Evolutionary conservation across 2,113 vertebrate genomes (phyloP).

Genomic region (Apus apus): DNA sequence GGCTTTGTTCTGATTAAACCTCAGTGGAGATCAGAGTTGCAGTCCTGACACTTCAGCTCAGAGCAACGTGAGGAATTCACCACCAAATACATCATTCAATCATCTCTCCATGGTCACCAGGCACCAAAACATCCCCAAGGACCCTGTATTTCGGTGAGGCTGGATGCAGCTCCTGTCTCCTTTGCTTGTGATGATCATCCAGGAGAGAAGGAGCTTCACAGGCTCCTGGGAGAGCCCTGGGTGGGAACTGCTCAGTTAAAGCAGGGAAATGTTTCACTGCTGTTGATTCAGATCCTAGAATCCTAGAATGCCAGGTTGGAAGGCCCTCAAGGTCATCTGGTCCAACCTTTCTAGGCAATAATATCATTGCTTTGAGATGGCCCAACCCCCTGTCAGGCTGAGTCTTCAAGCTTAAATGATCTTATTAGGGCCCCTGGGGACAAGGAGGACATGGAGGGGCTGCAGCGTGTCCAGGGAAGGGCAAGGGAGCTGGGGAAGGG

Average conservation of each 20-base stretch:
- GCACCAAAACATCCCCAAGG: background rate
- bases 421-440: too few species aligned
- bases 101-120: rapidly evolving
- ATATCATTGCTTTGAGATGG: too few species aligned
- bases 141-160: background rate
- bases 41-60: background rate
- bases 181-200: background rate
- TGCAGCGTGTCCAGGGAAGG: too few species aligned
- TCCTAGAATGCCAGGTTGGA: too few species aligned
- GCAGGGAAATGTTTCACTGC: background rate
- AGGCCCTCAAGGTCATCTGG: too few species aligned
- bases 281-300: background rate
- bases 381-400: too few species aligned
- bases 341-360: too few species aligned
- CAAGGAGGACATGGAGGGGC: too few species aligned
- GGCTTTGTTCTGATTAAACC: background rate
- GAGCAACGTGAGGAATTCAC: background rate
- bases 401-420: too few species aligned
- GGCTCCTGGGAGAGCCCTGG: background rate
- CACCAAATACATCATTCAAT: background rate
- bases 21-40: background rate
- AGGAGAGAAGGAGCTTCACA: background rate
- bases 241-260: background rate
- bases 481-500: too few species aligned
- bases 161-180: background rate